Base-by-base conservation (phyloP, 1,140 invertebrate genomes). In the Drosophila baimaii region DNA sequence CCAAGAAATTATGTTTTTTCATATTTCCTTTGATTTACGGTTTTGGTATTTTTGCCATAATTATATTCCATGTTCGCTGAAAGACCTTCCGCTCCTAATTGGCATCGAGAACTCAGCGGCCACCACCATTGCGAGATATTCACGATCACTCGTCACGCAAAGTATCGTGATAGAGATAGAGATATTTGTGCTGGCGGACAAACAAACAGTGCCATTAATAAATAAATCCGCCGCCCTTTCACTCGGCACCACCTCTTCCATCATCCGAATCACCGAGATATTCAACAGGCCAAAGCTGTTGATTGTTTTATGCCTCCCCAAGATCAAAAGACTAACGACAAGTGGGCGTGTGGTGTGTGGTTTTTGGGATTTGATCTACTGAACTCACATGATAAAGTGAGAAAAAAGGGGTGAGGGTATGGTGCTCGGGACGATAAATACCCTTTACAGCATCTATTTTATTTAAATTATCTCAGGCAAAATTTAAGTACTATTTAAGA, bases 351-450 rank as follows among this genome's bases (percentile, higher is more conserved):
- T 25, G 33, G 4, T 66, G 59, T 66, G 59, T 12, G 31, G 17
- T 31, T 68, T 68, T 44, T 65, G 66, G 66, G 78, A 81, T 86
- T 86, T 86, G 82, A 86, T 79, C 83, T 79, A 5, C 17, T 76
- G 71, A 70, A 46, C 65, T 49, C 8, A 21, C 13, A 57, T n/a
- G 2, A 29, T 15, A 25, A 19, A 56, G 15, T 10, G 3, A n/a
- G 3, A 33, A 15, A 17, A 2, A 13, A 17, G 5, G 27, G 35
- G 43, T 57, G 12, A 27, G 17, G 15, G 1, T 19, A n/a, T 21
- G 10, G 13, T 49, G 13, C 7, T 10, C 2, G n/a, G 17, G 13
- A 13, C 6, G 0, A 13, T 10, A 27, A 56, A 27, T 27, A 19
- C 23, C n/a, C 31, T 41, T 12, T 33, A 5, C 57, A 70, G 66